Evolutionary conservation across 2,113 vertebrate genomes (phyloP).

Genomic region (Solenodon paradoxus): DNA sequence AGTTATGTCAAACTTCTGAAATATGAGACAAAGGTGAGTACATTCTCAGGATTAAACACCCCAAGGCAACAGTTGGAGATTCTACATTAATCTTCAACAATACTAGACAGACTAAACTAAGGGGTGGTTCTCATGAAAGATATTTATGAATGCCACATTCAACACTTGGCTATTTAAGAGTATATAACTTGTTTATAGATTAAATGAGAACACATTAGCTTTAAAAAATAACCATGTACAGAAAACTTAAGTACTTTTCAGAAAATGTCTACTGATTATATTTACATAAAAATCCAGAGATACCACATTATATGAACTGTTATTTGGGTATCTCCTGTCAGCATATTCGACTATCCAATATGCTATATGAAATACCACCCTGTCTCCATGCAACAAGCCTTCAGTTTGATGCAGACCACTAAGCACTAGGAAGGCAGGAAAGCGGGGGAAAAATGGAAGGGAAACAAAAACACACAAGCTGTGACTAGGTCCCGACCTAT

Average conservation of each 20-base stretch:
- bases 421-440: neutral
- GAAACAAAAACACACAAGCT: neutral
- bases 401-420: neutral
- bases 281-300: neutral
- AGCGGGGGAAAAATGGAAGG: neutral
- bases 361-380: neutral
- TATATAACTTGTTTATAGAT: neutral
- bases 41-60: neutral
- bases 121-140: neutral
- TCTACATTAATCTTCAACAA: neutral
- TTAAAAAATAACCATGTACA: neutral
- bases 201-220: neutral
- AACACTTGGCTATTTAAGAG: neutral
- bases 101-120: neutral
- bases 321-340: too few relatives aligned
- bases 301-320: neutral
- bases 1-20: slow-evolving; percentile 55
- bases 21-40: slow-evolving; percentile 52
- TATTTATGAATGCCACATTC: neutral
- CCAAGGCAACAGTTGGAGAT: neutral
- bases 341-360: neutral
- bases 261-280: neutral
- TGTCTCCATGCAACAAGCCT: neutral
- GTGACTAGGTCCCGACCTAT: neutral
- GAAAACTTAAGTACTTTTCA: neutral